Evolutionary conservation across 2,113 vertebrate genomes (phyloP), one percentile per base, ranked within the genome.

Genomic region (Panthera uncia): DNA sequence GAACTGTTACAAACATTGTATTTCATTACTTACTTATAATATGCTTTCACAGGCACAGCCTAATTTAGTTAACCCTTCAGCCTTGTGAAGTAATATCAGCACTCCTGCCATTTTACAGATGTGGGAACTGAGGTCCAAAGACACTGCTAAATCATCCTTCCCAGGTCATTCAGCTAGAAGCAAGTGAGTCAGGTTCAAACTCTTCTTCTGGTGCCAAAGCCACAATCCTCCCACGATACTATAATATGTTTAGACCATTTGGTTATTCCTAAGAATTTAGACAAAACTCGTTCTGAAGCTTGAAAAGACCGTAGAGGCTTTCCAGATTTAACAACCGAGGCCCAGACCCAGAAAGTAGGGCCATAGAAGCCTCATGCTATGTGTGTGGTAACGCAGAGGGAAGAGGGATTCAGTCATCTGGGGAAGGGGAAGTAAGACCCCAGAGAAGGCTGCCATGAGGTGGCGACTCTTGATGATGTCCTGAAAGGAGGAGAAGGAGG

Each of bases 21-120:
- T 87, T 89, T 91, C 76, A 71, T 79, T 71, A 66, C 71, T 38
- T 86, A 85, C 52, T 31, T 87, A 65, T 69, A 31, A 81, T 52
- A 25, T 76, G 1, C 10, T 41, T 95, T 89, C 41, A 19, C 36
- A 14, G 33, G 31, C 23, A 31, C 2, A 50, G 15, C 21, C 48
- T 38, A 14, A 63, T 76, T 27, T 57, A 36, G 55, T 13, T 14
- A 45, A 45, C 14, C 90, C 25, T 45, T 5, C 3, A 21, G 7
- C 4, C 33, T 31, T 45, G 36, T 63, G 48, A 89, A 55, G 7
- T n/a, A 23, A 1, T 38, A 25, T 29, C 65, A 52, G 15, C 18
- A 45, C 16, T 81, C 15, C 16, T 41, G 6, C n/a, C 80, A 86
- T 95, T 97, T 96, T 55, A 63, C 57, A 94, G 79, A 63, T 71